A percentile compares a stretch with the other conserved stretches of the same genome.
Evolutionary conservation across 2,888 invertebrate genomes (phyloP).

Genomic region (Tupiocoris notatus): DNA sequence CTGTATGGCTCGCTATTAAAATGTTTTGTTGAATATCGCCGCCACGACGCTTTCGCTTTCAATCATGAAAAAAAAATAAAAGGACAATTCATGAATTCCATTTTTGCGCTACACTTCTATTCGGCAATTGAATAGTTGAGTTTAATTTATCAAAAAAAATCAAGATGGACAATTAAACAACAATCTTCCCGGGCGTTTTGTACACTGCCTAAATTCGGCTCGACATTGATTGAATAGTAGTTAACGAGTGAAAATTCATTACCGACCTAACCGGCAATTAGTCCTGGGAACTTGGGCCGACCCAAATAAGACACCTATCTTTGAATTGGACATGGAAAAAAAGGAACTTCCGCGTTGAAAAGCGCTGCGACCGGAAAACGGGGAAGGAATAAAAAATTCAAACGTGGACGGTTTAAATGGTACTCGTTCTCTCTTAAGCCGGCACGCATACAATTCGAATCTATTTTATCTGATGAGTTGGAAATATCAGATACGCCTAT

Average conservation of each 20-base stretch:
- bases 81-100: too few species aligned
- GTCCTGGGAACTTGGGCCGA: not conserved
- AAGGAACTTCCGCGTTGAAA: not conserved
- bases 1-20: too few species aligned
- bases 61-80: too few species aligned
- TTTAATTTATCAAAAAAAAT: too few species aligned
- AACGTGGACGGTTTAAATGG: constrained; percentile 1
- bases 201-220: not conserved
- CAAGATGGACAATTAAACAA: too few species aligned
- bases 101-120: too few species aligned
- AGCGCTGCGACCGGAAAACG: not conserved
- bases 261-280: not conserved
- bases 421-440: not conserved
- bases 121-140: too few species aligned
- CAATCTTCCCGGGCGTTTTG: not conserved
- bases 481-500: constrained; percentile 18
- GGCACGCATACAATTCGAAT: constrained; percentile 23
- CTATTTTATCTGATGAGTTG: constrained; percentile 30
- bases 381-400: not conserved
- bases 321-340: not conserved
- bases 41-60: too few species aligned
- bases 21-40: too few species aligned
- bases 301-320: not conserved
- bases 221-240: not conserved
- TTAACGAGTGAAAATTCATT: not conserved